Conservation (phyloP, 2,797 vertebrate genomes). For the Macropus fuliginosus region DNA sequence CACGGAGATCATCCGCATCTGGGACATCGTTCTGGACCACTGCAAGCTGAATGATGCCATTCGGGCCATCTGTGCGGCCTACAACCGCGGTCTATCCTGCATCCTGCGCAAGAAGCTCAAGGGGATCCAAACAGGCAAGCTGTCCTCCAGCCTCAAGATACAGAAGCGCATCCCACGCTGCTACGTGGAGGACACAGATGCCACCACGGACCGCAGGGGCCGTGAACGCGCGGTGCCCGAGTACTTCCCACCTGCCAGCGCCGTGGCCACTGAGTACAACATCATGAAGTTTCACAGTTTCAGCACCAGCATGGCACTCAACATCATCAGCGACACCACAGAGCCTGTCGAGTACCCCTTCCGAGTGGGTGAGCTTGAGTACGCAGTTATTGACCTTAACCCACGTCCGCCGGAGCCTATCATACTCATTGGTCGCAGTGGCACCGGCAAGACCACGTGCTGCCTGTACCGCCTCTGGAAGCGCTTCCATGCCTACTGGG, state of each 20-base stretch:
- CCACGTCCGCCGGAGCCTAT: slow-evolving; percentile 87
- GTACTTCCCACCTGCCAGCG: slow-evolving; percentile 88
- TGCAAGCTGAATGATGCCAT: slow-evolving; percentile 84
- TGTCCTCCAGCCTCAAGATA: slow-evolving; percentile 74
- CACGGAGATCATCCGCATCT: slow-evolving; percentile 89
- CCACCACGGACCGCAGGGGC: slow-evolving; percentile 55
- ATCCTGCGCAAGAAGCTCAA: slow-evolving; percentile 88
- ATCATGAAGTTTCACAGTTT: slow-evolving; percentile 91
- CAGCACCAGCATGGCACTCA: slow-evolving; percentile 88
- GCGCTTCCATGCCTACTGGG: slow-evolving; percentile 87
- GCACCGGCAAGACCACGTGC: slow-evolving; percentile 89
- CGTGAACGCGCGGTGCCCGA: slow-evolving; percentile 72
- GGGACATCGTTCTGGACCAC: slow-evolving; percentile 88
- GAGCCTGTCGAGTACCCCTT: slow-evolving; percentile 88
- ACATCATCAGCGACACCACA: slow-evolving; percentile 86
- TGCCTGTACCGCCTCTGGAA: slow-evolving; percentile 89
- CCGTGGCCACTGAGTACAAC: slow-evolving; percentile 86
- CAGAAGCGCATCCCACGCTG: slow-evolving; percentile 84
- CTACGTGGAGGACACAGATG: slow-evolving; percentile 85
- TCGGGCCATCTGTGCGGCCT: slow-evolving; percentile 84
- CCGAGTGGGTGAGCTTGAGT: slow-evolving; percentile 88
- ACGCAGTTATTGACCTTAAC: slow-evolving; percentile 86
- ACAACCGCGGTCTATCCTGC: slow-evolving; percentile 86
- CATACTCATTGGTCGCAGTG: slow-evolving; percentile 88
- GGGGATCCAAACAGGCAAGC: slow-evolving; percentile 79